Evolutionary conservation across 2,113 vertebrate species (phyloP).

Genomic region (Oreotragus oreotragus): DNA sequence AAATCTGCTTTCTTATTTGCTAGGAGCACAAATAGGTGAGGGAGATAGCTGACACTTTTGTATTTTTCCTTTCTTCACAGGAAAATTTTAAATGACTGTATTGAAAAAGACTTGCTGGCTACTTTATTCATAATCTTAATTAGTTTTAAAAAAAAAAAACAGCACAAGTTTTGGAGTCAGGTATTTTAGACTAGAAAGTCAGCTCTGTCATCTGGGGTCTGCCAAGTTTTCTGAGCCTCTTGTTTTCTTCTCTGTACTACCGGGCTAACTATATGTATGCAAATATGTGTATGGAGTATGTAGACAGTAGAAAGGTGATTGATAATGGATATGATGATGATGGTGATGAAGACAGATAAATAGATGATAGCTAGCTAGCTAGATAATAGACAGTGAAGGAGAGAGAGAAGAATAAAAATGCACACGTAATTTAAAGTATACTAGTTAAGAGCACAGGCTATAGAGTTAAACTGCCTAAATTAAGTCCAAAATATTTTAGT

Average conservation of each 20-base stretch:
- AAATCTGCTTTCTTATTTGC: not conserved
- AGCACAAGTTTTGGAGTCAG: not conserved
- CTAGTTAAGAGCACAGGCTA: not conserved
- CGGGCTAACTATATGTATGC: not conserved
- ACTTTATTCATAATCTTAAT: constrained; percentile 21
- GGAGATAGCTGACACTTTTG: not conserved
- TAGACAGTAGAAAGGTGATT: not conserved
- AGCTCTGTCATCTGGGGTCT: not conserved
- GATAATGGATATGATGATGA: not conserved
- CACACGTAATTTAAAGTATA: not conserved
- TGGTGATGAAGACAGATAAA: not conserved
- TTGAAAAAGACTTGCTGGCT: not conserved
- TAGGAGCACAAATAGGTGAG: not conserved
- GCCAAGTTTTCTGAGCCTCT: not conserved
- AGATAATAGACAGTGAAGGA: not conserved
- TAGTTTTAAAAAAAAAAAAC: not conserved
- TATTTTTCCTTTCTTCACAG: not conserved
- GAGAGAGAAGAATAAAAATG: not conserved
- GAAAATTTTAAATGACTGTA: constrained; percentile 5
- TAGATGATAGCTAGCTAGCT: not conserved
- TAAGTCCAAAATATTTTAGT: not conserved
- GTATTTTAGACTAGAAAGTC: not conserved
- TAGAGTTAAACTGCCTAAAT: not conserved
- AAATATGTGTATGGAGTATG: not conserved
- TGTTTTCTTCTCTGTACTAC: not conserved